Conservation (phyloP, 2,888 invertebrate genomes). For the Polydrusus cervinus region DNA sequence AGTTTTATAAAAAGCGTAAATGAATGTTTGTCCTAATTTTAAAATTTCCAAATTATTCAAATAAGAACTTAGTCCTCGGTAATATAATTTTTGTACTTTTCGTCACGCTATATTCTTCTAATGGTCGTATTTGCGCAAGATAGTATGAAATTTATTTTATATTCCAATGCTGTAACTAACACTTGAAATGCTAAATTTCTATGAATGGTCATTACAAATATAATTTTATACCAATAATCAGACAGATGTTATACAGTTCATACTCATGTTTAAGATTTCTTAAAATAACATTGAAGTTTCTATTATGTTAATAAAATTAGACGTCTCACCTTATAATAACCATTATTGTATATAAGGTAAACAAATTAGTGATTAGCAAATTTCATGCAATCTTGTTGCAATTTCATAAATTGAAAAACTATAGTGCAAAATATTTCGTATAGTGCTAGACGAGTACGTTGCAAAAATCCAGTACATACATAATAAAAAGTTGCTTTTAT, state of each 20-base stretch:
- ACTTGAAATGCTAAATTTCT: not conserved
- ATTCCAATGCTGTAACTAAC: not conserved
- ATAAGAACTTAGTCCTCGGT: not conserved
- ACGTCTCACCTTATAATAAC: not conserved
- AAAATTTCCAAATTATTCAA: conserved; percentile 8
- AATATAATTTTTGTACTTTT: conserved; percentile 2
- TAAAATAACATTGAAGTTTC: not conserved
- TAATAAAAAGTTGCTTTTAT: no score
- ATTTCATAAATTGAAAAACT: no score
- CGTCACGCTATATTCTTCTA: not conserved
- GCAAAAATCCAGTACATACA: no score
- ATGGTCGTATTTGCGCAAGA: conserved; percentile 11
- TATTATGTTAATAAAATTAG: conserved; percentile 3
- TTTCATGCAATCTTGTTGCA: no score
- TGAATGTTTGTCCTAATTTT: not conserved
- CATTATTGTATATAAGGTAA: not conserved
- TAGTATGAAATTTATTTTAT: conserved; percentile 16
- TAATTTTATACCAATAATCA: not conserved
- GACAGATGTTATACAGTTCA: not conserved
- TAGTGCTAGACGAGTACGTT: no score
- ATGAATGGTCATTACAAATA: not conserved
- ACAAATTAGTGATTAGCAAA: not conserved
- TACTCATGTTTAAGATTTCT: not conserved
- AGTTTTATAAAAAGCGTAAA: not conserved
- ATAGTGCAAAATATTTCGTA: no score